phyloP scores from a whole-genome alignment of 2,113 vertebrate species.

The Psophia crepitans region DNA sequence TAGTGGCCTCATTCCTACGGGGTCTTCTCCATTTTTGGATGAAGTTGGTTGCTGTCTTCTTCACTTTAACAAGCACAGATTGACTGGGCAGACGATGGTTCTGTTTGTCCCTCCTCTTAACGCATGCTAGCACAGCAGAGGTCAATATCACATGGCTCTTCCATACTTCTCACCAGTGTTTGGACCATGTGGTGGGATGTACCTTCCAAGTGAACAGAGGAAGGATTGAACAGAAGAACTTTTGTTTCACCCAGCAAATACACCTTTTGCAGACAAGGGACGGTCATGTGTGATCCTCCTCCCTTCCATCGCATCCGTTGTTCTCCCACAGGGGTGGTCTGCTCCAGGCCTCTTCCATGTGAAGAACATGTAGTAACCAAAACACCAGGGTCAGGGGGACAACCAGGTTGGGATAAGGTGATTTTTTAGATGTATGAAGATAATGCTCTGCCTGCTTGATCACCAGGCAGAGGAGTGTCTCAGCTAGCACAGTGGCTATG shows the following conservation, averaged over 20 bases:
- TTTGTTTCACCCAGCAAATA: neutral
- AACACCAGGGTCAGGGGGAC: neutral
- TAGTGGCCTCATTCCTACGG: neutral
- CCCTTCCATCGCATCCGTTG: rapidly evolving
- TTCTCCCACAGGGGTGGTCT: neutral
- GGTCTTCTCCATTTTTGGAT: neutral
- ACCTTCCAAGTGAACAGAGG: neutral
- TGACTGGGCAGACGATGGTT: neutral
- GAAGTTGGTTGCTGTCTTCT: neutral
- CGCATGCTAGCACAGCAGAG: neutral
- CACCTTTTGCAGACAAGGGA: neutral
- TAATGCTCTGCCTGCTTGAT: neutral
- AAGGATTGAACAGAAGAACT: neutral
- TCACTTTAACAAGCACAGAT: neutral
- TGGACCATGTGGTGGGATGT: neutral
- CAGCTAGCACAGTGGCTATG: neutral
- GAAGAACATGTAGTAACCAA: neutral
- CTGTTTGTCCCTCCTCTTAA: neutral
- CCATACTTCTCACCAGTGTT: neutral
- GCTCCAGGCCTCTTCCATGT: neutral
- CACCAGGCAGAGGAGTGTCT: neutral
- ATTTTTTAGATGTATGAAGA: neutral
- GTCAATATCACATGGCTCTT: neutral
- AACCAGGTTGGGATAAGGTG: neutral
- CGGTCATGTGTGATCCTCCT: neutral